Evolutionary conservation across 2,797 vertebrate genomes (phyloP), one percentile per base, ranked within the genome.

Genomic region (Ciconia nigra): DNA sequence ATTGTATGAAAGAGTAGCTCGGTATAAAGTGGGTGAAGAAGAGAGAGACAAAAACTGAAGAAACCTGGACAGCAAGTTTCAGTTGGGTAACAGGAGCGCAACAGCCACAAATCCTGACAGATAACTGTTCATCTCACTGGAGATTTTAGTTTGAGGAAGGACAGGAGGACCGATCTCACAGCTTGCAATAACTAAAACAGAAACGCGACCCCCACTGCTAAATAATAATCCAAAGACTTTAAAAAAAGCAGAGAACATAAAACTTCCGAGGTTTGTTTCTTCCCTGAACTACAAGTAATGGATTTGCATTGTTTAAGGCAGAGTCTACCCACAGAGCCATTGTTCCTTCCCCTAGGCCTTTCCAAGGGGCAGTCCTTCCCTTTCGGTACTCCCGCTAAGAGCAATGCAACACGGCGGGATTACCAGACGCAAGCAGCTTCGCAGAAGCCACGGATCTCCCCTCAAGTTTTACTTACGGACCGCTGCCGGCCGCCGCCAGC

Each of bases 291-390:
- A 13, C 44, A 59, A 67, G 57, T 4, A 35, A 37, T 15, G 8
- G 21, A 41, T 74, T 49, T 66, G 71, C 81, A 42, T 25, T 77
- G 55, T 66, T 70, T 22, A 59, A 55, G 52, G 58, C 85, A 57
- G 37, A 82, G 24, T 5, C 65, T 37, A 15, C 55, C 51, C 74
- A 28, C 33, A 46, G 2, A 90, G 49, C 47, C 84, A 73, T 51
- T 92, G 96, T 87, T 92, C 46, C n/a, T 49, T 52, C 33, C 63
- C 46, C 47, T 3, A 37, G 81, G 86, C 93, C 90, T 59, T 62
- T 66, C 33, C 31, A n/a, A 28, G 20, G 39, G 58, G 26, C 52
- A 70, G 44, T 29, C 18, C 25, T 65, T 44, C 24, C 44, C 47
- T 49, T 5, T 37, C 39, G 14, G 28, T 21, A 73, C 28, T 72